Evolutionary conservation across 1,140 invertebrate species (phyloP), one percentile per base, ranked within the genome.

Genomic region (Aplysia californica): DNA sequence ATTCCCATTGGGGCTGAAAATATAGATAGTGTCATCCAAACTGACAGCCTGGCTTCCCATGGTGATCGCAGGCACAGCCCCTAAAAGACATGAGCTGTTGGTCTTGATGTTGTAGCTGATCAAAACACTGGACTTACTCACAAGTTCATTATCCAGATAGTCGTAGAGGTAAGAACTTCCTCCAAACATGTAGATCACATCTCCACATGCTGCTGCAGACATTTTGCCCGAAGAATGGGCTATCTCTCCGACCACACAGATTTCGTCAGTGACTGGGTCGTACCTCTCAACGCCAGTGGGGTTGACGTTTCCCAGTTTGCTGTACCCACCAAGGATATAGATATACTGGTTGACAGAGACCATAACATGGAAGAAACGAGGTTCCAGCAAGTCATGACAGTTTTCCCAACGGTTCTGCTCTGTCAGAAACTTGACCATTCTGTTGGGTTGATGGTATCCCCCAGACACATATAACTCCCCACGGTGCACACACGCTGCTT

Each of bases 181-280:
- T n/a, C 82, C 82, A 65, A 81, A 81, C 61, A 83, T 76, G 29
- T 80, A 75, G 38, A 83, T 83, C 33, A 59, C 80, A 4, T 79
- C 64, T 2, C 72, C 74, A 31, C 75, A 36, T 10, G 77, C 67
- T 36, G 82, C 72, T 35, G 79, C 80, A 1, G 82, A 76, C 35
- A 80, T 69, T 38, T 78, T 78, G 0, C 78, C 78, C 0, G 77
- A 76, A 18, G 82, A 59, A 5, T 75, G 20, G 5, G 75, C 75
- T 23, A 83, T 41, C 3, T 74, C 59, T 18, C 82, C 82, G 20
- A 72, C 71, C 1, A 67, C 50, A 23, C 29, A 33, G 65, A 76
- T 79, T 26, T 56, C 58, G n/a, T 64, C 68, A 6, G 39, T 44
- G 0, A 35, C 50, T 23, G 72, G 29, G 38, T 78, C 77, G 44